Evolutionary conservation across 2,888 invertebrate genomes (phyloP).

Genomic region (Brachyopa scutellaris): DNA sequence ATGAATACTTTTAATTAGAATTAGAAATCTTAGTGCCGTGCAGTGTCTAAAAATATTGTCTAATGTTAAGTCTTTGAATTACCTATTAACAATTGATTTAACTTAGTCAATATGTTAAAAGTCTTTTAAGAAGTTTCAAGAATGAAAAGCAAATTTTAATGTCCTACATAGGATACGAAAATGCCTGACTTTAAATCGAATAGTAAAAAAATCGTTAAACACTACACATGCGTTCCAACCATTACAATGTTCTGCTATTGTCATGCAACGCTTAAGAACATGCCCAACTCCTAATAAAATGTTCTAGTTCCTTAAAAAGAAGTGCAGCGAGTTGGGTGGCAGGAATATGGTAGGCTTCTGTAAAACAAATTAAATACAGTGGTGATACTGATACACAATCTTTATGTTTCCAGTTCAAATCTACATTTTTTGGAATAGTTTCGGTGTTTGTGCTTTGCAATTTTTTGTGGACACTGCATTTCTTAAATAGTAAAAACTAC

Average conservation of each 20-base stretch:
- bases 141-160: no score
- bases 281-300: not conserved
- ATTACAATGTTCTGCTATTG: not conserved
- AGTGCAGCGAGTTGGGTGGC: conserved; percentile 35
- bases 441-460: conserved; percentile 62
- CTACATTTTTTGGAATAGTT: conserved; percentile 64
- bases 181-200: no score
- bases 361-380: not conserved
- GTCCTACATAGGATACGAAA: no score
- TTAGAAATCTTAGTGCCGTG: no score
- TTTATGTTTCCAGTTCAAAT: conserved; percentile 45
- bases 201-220: no score
- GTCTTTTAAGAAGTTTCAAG: no score
- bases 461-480: conserved; percentile 64
- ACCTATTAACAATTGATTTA: no score
- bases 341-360: conserved; percentile 53
- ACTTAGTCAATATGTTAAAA: no score
- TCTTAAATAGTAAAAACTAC: conserved; percentile 42
- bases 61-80: no score
- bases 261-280: not conserved
- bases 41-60: no score
- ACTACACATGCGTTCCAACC: conserved; percentile 52
- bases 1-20: no score
- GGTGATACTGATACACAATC: not conserved
- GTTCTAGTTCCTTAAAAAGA: not conserved